A percentile compares a stretch with the other conserved stretches of the same genome.
These are phyloP conservation scores for Microhierax caerulescens DNA, from an alignment of 2,797 vertebrate genomes.

Conservation along the genomic window DNA sequence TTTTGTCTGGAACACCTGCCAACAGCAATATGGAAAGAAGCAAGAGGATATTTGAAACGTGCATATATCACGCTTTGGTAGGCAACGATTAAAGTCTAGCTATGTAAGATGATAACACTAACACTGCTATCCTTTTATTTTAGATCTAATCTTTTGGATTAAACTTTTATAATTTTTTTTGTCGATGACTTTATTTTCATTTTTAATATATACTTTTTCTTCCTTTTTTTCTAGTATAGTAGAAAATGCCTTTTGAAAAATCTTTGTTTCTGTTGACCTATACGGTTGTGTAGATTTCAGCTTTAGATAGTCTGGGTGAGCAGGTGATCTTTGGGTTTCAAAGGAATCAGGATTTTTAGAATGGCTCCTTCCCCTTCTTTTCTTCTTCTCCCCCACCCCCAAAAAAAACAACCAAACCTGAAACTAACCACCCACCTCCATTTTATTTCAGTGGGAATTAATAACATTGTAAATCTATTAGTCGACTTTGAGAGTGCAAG, in stretches of 20 bases:
- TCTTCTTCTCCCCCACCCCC: too few relatives aligned
- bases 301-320: background rate
- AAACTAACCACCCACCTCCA: background rate
- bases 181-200: background rate
- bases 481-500: background rate
- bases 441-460: background rate
- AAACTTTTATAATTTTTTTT: background rate
- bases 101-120: background rate
- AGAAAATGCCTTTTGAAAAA: background rate
- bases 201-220: background rate
- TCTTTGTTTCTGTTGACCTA: background rate
- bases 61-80: fast-evolving
- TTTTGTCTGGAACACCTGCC: background rate
- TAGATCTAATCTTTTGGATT: background rate
- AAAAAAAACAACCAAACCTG: background rate
- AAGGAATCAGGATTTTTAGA: background rate
- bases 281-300: background rate
- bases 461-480: background rate
- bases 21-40: background rate
- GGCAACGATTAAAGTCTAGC: background rate
- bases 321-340: background rate
- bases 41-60: background rate
- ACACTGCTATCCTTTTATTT: background rate
- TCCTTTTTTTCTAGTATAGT: background rate
- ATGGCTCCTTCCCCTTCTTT: background rate